Evolutionary conservation across 2,888 invertebrate species (phyloP), one percentile per base, ranked within the genome.

Genomic region (Noctua janthina): DNA sequence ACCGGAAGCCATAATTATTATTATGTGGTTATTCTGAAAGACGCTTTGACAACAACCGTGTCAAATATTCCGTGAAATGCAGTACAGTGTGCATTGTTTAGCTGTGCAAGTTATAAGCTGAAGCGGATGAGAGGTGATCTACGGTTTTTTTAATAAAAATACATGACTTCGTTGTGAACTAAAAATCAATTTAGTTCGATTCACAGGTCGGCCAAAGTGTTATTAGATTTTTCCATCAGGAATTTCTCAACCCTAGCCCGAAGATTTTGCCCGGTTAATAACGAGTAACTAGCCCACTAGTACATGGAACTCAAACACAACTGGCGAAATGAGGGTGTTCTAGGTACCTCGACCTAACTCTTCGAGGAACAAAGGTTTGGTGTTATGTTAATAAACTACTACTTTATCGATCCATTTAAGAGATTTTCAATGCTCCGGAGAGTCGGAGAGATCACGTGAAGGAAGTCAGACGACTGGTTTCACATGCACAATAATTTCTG

Each of bases 51-150:
- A 70, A 74, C 66, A 82, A 71, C 59, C 46, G 66, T 74, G 46
- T 39, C 76, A 82, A 86, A 83, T 86, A 83, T 86, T 43, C 70
- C 39, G 20, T 46, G 59, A 66, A 82, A 69, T 70, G 70, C 75
- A 83, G 17, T 59, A 66, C 64, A 59, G 64, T 81, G 82, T 81
- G 82, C 82, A 82, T 23, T 70, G 66, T 15, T 17, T 23, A 23
- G 39, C 15, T 0, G 75, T 15, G 29, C 4, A 39, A 54, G 51
- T 46, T 23, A 66, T 5, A 46, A 4, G 39, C 70, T 66, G 70
- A n/a, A 46, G 70, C 82, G 66, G 23, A 6, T 1, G 1, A 39
- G 4, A 15, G 1, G 17, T 4, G 7, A n/a, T n/a, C 13, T 43
- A 5, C 2, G 29, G 15, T 29, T 29, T 64, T 29, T 2, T 29